Conservation (phyloP, 2,888 invertebrate genomes). For the Germaria angustata region DNA sequence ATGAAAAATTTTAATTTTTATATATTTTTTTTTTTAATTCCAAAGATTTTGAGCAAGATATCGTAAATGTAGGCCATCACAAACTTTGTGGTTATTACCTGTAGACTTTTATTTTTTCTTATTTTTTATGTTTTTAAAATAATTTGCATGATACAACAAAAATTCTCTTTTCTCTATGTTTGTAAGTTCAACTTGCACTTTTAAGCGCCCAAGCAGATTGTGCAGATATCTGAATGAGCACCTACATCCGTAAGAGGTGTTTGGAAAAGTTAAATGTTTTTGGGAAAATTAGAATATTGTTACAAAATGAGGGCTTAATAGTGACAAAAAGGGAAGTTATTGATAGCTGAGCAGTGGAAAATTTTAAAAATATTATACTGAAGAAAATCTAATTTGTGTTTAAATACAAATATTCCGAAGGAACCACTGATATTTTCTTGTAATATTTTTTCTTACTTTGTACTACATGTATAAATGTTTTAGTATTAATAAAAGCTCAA, state of each 20-base stretch:
- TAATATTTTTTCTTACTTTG: too few species aligned
- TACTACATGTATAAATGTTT: too few species aligned
- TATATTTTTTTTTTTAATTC: too few species aligned
- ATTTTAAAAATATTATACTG: too few species aligned
- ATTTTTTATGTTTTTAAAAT: conserved; percentile 1
- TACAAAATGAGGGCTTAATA: background rate
- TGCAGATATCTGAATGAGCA: background rate
- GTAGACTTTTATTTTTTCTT: background rate
- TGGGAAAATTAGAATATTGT: background rate
- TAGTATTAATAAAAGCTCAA: too few species aligned
- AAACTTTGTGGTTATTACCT: conserved; percentile 51
- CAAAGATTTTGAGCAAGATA: conserved; percentile 1
- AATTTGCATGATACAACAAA: conserved; percentile 19
- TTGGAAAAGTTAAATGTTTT: background rate
- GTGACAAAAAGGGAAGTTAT: background rate
- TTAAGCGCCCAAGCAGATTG: conserved; percentile 19
- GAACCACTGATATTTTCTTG: too few species aligned
- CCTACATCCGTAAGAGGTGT: background rate
- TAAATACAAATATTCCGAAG: too few species aligned
- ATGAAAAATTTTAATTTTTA: too few species aligned
- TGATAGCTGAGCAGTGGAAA: background rate
- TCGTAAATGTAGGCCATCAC: conserved; percentile 53
- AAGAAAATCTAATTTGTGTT: too few species aligned
- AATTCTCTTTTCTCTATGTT: background rate
- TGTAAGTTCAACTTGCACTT: conserved; percentile 21